Evolutionary conservation across 2,113 vertebrate species (phyloP).

Genomic region (Perca schrenkii): DNA sequence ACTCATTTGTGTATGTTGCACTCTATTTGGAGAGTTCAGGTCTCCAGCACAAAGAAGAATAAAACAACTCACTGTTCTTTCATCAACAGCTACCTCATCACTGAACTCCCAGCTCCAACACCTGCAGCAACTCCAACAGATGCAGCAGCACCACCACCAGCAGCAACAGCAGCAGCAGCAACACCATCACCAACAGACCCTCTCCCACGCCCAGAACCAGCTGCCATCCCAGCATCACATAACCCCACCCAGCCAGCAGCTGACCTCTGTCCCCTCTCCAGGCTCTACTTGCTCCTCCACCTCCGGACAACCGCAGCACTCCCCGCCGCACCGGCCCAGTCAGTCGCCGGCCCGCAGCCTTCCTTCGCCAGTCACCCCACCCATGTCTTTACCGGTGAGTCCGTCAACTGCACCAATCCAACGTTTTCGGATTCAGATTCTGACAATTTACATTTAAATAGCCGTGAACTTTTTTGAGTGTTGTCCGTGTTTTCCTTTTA

Average conservation of each 20-base stretch:
- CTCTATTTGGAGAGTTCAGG: neutral
- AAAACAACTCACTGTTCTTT: conserved; percentile 30
- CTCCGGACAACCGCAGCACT: conserved; percentile 83
- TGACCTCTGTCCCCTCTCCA: conserved; percentile 78
- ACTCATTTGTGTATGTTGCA: conserved; percentile 6
- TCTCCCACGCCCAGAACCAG: conserved; percentile 78
- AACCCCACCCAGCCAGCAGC: conserved; percentile 87
- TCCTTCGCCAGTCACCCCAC: conserved; percentile 93
- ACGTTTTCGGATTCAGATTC: neutral
- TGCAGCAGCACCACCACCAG: conserved; percentile 93
- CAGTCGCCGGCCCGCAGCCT: conserved; percentile 94
- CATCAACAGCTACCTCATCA: conserved; percentile 96
- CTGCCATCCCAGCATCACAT: conserved; percentile 82
- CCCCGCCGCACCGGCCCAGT: conserved; percentile 91
- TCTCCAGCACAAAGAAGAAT: neutral
- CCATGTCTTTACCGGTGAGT: conserved; percentile 93
- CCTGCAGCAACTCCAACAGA: conserved; percentile 97
- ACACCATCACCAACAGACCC: conserved; percentile 85
- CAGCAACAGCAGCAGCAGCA: conserved; percentile 89
- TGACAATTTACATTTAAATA: no score
- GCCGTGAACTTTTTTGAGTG: no score
- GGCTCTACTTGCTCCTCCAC: conserved; percentile 87
- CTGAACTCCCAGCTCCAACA: conserved; percentile 99
- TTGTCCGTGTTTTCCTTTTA: no score
- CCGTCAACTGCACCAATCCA: neutral